Percentiles rank a stretch among this genome's conserved stretches.
These are phyloP conservation scores for Siniperca undulata DNA, from an alignment of 2,797 vertebrate genomes.

Conservation along the genomic window DNA sequence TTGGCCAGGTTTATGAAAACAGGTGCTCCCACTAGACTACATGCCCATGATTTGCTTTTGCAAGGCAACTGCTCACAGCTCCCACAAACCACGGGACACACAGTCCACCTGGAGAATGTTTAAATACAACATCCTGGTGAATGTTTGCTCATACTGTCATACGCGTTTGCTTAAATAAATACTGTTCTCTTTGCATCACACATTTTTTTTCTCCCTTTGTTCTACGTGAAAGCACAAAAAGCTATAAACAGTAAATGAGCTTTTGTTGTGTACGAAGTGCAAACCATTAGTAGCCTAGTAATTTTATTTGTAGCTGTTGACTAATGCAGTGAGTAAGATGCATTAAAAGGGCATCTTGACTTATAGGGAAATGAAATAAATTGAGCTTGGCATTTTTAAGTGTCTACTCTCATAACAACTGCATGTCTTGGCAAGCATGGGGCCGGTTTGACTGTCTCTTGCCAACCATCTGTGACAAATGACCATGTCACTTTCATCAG, in stretches of 20 bases:
- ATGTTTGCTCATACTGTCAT: conserved; percentile 5
- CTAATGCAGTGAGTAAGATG: conserved; percentile 12
- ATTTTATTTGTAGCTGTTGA: conserved; percentile 20
- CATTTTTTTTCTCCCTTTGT: neutral
- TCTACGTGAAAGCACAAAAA: neutral
- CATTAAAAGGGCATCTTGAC: conserved; percentile 18
- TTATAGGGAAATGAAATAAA: conserved; percentile 28
- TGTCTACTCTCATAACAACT: conserved; percentile 25
- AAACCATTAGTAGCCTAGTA: neutral
- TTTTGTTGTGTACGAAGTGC: conserved; percentile 7
- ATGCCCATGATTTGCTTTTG: neutral
- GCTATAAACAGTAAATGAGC: neutral
- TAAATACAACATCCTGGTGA: conserved; percentile 27
- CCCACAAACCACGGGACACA: neutral
- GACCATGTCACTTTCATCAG: conserved; percentile 51
- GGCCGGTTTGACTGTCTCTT: conserved; percentile 31
- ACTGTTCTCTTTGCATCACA: neutral
- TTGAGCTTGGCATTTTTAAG: conserved; percentile 27
- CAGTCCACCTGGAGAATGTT: conserved; percentile 11
- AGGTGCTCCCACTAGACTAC: neutral
- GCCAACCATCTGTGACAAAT: conserved; percentile 68
- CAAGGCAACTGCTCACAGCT: neutral
- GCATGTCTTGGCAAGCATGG: neutral
- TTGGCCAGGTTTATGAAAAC: conserved; percentile 20
- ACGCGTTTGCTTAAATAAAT: neutral